Evolutionary conservation across 2,888 invertebrate genomes (phyloP), one percentile per base, ranked within the genome.

Genomic region (Cataglyphis cursor): DNA sequence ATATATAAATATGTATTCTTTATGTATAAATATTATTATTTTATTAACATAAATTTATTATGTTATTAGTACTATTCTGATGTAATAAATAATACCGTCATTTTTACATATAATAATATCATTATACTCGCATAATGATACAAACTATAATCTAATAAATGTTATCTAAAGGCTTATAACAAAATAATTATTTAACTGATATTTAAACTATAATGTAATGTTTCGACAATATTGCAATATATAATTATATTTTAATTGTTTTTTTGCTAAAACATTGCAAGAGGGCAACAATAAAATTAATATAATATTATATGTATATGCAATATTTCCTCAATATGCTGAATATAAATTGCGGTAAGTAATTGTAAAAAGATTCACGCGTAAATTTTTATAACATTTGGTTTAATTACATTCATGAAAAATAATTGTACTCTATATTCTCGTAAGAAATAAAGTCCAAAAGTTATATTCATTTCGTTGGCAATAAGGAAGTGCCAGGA

Each of bases 121-220:
- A 68, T 54, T 35, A 35, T 15, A 28, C 28, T 35, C 2, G 9
- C 15, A 9, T 3, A 24, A 24, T 24, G 24, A 12, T 21, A 21
- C 18, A 12, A 35, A 2, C 6, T 12, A 28, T 10, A 41, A 54
- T 41, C 1, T 38, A 54, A 65, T 41, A 44, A 68, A 66, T 57
- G 12, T 64, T 64, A 51, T 35, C 18, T 8, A 10, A 51, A 51
- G 6, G 18, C 12, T 10, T 35, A 4, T 24, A 64, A 24, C 51
- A n/a, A 51, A 75, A 41, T 48, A 73, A 73, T 21, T 35, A 1
- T 66, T 66, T 44, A 51, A 68, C 28, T n/a, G 24, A 76, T n/a
- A n/a, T 54, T 38, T 64, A 10, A 75, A 38, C n/a, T 24, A 2
- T 38, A 51, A n/a, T 38, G 54, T 44, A 48, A 28, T 8, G 4